Evolutionary conservation across 2,888 invertebrate genomes (phyloP), one percentile per base, ranked within the genome.

Genomic region (Tenodera sinensis): DNA sequence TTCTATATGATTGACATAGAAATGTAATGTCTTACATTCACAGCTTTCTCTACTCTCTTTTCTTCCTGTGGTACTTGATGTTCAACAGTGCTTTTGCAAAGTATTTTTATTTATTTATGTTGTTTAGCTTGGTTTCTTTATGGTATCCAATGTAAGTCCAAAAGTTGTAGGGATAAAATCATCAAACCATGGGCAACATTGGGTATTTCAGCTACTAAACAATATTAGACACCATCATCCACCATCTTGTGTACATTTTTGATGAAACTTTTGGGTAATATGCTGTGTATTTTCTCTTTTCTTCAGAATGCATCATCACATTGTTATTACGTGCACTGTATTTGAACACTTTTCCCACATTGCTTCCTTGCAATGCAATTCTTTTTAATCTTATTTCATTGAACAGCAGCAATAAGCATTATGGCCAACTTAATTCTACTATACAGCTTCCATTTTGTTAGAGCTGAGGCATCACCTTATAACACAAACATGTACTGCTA

Each of bases 271-370:
- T 86, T 83, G 71, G 54, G 34, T 83, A 28, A 83, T 34, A 81
- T 87, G 87, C 81, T 87, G 54, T 87, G 87, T 42, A 87, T 83
- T 83, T 87, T 83, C 42, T 71, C 28, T 81, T n/a, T 27, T 83
- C 34, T 87, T 27, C 20, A 30, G 30, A 42, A 30, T 81, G 83
- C 12, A 34, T 34, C 87, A 27, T 6, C 83, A 87, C 83, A 83
- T 34, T 34, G 25, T 84, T 87, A 87, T 83, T 87, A 87, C 34
- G 87, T 87, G 87, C 87, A 87, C 87, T 87, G 87, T 47, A 82
- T 87, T 71, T 87, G 87, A 83, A 28, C n/a, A 30, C 88, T 88
- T 89, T 89, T 89, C 89, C 89, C 89, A 86, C 89, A 27, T 89
- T 89, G 89, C 89, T 89, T 89, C 89, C 89, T 86, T 82, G 82